phyloP scores from a whole-genome alignment of 2,797 vertebrate genomes.

The Hafferia zeledoni region DNA sequence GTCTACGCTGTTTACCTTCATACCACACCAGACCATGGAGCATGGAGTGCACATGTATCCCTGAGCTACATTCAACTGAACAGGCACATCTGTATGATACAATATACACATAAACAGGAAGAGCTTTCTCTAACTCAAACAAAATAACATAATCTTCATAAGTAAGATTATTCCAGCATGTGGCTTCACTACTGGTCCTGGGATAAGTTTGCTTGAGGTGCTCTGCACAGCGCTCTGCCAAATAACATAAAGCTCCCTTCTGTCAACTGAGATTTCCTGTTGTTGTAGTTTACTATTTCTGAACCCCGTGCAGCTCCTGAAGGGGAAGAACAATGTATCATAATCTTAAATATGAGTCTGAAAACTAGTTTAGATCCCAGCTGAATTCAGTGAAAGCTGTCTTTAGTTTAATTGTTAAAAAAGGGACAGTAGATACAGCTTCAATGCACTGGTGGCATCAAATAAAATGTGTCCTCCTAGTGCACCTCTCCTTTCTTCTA shows the following conservation, averaged over 20 bases:
- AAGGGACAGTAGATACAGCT: not conserved
- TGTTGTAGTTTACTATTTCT: not conserved
- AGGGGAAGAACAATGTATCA: not conserved
- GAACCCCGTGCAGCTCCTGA: not conserved
- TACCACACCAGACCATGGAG: not conserved
- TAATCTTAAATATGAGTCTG: not conserved
- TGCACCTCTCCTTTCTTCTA: not conserved
- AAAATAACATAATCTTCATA: not conserved
- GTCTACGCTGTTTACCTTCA: not conserved
- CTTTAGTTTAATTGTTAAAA: not conserved
- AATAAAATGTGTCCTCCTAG: not conserved
- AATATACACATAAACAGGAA: not conserved
- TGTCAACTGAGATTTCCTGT: not conserved
- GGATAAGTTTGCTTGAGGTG: not conserved
- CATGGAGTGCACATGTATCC: fast-evolving
- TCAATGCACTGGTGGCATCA: not conserved
- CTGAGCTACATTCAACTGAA: not conserved
- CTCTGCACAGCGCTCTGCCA: not conserved
- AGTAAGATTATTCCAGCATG: not conserved
- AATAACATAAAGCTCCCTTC: not conserved
- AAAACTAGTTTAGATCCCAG: not conserved
- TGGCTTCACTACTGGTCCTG: not conserved
- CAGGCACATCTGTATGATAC: not conserved
- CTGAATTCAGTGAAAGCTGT: not conserved
- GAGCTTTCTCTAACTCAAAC: not conserved